Percentiles rank a stretch among this genome's conserved stretches.
Evolutionary conservation across 1,140 invertebrate species (phyloP).

Genomic region (Philotrypesis tridentata): DNA sequence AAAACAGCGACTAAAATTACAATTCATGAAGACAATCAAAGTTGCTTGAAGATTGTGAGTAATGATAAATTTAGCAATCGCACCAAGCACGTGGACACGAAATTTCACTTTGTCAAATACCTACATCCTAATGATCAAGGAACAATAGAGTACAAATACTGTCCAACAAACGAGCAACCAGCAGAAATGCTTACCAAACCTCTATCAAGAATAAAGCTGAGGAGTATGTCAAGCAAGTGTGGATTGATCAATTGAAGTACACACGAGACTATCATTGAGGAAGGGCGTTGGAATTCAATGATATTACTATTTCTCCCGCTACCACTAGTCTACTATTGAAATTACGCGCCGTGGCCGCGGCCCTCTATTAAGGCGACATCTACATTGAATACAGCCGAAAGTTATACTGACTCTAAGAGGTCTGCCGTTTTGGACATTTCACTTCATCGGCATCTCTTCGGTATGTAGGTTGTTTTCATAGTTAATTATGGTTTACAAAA

Average conservation of each 20-base stretch:
- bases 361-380: too few relatives aligned
- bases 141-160: not conserved
- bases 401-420: too few relatives aligned
- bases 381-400: too few relatives aligned
- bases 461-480: too few relatives aligned
- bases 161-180: not conserved
- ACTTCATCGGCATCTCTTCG: too few relatives aligned
- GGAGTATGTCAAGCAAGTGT: not conserved
- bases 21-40: slow-evolving; percentile 2
- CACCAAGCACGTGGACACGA: slow-evolving; percentile 1
- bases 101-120: not conserved
- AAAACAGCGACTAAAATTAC: not conserved
- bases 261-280: too few relatives aligned
- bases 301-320: too few relatives aligned
- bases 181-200: not conserved
- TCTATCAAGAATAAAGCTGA: not conserved
- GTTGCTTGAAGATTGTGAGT: not conserved
- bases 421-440: too few relatives aligned
- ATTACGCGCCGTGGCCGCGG: too few relatives aligned
- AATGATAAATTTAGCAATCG: not conserved
- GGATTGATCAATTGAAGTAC: not conserved
- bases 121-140: not conserved
- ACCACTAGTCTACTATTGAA: too few relatives aligned
- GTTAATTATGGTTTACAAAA: too few relatives aligned
- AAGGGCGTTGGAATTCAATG: too few relatives aligned